Conservation (phyloP, 2,113 vertebrate genomes). For the Gymnorhina tibicen region DNA sequence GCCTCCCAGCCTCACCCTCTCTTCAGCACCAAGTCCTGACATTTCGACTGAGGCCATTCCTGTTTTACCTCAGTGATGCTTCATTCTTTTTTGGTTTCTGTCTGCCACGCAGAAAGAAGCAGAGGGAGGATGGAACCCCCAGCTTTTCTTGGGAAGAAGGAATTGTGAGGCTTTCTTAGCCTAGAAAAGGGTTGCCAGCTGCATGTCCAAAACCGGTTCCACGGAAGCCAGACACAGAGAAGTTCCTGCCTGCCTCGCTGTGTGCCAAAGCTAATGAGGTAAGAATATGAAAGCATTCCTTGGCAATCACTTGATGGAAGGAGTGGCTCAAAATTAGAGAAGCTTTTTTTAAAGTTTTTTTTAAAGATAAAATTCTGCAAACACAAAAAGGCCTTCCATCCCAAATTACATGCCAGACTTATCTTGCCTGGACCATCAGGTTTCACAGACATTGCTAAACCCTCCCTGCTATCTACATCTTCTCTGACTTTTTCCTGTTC, state of each 20-base stretch:
- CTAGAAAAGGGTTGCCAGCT: background rate
- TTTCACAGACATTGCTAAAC: background rate
- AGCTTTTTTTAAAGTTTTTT: background rate
- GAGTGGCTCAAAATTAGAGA: background rate
- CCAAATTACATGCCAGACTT: background rate
- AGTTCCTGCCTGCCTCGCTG: background rate
- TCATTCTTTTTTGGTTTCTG: background rate
- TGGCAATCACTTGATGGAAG: constrained; percentile 3
- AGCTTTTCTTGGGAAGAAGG: background rate
- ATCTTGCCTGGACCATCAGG: background rate
- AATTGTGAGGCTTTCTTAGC: background rate
- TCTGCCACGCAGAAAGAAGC: background rate
- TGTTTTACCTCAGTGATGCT: background rate
- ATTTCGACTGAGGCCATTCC: fast-evolving
- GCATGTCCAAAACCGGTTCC: background rate
- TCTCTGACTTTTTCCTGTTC: background rate
- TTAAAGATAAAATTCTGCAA: background rate
- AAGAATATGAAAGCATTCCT: constrained; percentile 22
- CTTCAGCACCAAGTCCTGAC: background rate
- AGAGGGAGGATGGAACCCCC: background rate
- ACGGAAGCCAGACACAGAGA: background rate
- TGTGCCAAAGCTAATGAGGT: background rate
- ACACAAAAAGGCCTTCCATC: background rate
- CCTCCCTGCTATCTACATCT: background rate
- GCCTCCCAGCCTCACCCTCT: background rate